Evolutionary conservation across 2,888 invertebrate genomes (phyloP).

Genomic region (Andrena marginata): DNA sequence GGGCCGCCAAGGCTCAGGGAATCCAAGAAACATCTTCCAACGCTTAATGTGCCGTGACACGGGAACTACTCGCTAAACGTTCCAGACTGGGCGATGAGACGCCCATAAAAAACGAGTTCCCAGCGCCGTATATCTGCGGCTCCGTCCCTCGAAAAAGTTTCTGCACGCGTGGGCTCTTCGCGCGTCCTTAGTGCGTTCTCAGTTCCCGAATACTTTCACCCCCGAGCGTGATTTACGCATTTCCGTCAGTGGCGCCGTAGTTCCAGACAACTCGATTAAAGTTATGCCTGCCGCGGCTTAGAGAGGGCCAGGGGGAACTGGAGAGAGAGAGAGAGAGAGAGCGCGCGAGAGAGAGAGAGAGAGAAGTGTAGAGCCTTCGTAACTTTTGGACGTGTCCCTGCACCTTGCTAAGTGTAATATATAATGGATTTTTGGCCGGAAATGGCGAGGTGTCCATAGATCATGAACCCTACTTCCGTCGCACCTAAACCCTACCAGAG

Average conservation of each 20-base stretch:
- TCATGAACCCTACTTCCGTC: conserved; percentile 83
- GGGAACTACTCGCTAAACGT: conserved; percentile 42
- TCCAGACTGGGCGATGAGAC: conserved; percentile 32
- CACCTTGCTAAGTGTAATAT: conserved; percentile 81
- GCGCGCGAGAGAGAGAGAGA: conserved; percentile 33
- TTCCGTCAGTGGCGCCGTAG: conserved; percentile 66
- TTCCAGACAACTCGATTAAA: conserved; percentile 79
- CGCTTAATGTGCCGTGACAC: conserved; percentile 43
- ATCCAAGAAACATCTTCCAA: conserved; percentile 26
- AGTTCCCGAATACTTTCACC: conserved; percentile 58
- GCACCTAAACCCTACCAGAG: conserved; percentile 77
- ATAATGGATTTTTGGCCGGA: conserved; percentile 84
- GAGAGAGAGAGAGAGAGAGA: conserved; percentile 21
- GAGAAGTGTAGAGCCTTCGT: conserved; percentile 51
- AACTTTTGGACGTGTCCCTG: conserved; percentile 71
- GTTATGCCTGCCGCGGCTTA: conserved; percentile 73
- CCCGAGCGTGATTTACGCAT: conserved; percentile 67
- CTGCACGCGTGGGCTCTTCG: conserved; percentile 30
- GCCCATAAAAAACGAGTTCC: conserved; percentile 43
- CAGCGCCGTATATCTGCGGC: conserved; percentile 48
- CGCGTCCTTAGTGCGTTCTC: conserved; percentile 42
- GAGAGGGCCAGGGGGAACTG: conserved; percentile 24
- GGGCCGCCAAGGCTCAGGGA: neutral
- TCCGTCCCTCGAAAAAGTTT: conserved; percentile 32
- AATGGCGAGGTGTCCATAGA: conserved; percentile 81